A percentile compares a stretch with the other conserved stretches of the same genome.
Conservation (phyloP, 2,888 invertebrate species). For the Cremastobaeus sp. region DNA sequence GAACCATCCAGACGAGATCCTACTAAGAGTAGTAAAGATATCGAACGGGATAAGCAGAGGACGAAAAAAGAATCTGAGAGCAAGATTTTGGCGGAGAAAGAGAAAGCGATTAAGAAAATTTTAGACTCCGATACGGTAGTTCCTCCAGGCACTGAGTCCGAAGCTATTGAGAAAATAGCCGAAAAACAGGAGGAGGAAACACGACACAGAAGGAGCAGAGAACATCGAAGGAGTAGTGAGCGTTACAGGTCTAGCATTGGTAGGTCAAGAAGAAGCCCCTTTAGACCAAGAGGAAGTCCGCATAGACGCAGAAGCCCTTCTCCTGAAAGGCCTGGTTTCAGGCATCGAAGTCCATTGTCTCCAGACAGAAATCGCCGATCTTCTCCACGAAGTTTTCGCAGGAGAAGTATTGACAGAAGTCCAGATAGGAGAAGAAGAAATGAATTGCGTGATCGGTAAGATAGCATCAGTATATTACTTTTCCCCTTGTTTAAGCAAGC, state of each 20-base stretch:
- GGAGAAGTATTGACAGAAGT: conserved; percentile 69
- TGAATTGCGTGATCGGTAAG: conserved; percentile 73
- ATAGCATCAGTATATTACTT: no score
- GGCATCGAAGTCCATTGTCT: conserved; percentile 60
- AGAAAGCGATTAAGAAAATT: conserved; percentile 75
- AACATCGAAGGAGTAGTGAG: conserved; percentile 67
- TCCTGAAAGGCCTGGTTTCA: conserved; percentile 59
- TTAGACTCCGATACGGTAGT: conserved; percentile 75
- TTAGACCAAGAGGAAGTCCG: conserved; percentile 61
- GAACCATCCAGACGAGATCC: conserved; percentile 74
- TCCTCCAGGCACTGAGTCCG: conserved; percentile 75
- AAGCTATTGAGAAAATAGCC: conserved; percentile 72
- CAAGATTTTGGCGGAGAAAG: conserved; percentile 75
- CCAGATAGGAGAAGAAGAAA: conserved; percentile 69
- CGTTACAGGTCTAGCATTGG: conserved; percentile 61
- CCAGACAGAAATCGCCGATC: conserved; percentile 52
- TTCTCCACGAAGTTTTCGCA: conserved; percentile 54
- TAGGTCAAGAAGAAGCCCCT: conserved; percentile 65
- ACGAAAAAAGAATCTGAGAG: conserved; percentile 73
- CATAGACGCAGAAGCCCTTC: conserved; percentile 62
- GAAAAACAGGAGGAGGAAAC: conserved; percentile 66
- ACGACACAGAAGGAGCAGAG: conserved; percentile 61
- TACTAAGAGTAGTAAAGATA: conserved; percentile 75
- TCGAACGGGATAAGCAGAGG: conserved; percentile 74
- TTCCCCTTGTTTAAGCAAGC: no score